Percentiles rank a stretch among this genome's conserved stretches.
These are phyloP conservation scores for Drosophila histrio DNA, from an alignment of 2,888 invertebrate genomes.

Conservation along the genomic window DNA sequence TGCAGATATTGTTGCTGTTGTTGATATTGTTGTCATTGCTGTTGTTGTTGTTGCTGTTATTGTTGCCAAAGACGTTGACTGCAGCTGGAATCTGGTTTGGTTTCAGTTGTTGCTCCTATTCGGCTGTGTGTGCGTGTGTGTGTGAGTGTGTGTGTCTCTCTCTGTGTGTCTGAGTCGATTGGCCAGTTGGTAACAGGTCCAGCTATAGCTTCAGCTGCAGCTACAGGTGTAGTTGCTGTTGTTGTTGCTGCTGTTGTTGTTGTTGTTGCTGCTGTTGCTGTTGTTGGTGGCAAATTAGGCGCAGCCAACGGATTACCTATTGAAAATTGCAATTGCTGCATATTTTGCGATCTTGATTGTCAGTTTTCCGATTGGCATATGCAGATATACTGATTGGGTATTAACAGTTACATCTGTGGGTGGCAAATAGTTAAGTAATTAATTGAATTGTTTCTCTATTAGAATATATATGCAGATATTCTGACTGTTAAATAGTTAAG, in stretches of 20 bases:
- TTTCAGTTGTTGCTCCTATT: slow-evolving; percentile 53
- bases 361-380: slow-evolving; percentile 33
- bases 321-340: slow-evolving; percentile 53
- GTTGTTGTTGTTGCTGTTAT: slow-evolving; percentile 1
- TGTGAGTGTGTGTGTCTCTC: slow-evolving; percentile 14
- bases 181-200: slow-evolving; percentile 64
- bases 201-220: slow-evolving; percentile 35
- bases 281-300: slow-evolving; percentile 53
- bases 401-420: slow-evolving; percentile 37
- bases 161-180: slow-evolving; percentile 44
- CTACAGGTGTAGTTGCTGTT: slow-evolving; percentile 45
- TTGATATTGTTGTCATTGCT: neutral
- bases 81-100: slow-evolving; percentile 73
- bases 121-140: slow-evolving; percentile 2
- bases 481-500: no score
- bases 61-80: slow-evolving; percentile 11
- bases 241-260: slow-evolving; percentile 9
- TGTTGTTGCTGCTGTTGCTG: slow-evolving; percentile 19
- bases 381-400: neutral
- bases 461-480: no score
- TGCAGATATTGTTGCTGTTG: slow-evolving; percentile 37
- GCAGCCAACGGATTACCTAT: slow-evolving; percentile 52
- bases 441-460: neutral
- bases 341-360: slow-evolving; percentile 48
- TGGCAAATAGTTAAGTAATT: slow-evolving; percentile 12